Percentiles rank a stretch among this genome's conserved stretches.
phyloP scores from a whole-genome alignment of 2,113 vertebrate species.

The Sapajus apella region DNA sequence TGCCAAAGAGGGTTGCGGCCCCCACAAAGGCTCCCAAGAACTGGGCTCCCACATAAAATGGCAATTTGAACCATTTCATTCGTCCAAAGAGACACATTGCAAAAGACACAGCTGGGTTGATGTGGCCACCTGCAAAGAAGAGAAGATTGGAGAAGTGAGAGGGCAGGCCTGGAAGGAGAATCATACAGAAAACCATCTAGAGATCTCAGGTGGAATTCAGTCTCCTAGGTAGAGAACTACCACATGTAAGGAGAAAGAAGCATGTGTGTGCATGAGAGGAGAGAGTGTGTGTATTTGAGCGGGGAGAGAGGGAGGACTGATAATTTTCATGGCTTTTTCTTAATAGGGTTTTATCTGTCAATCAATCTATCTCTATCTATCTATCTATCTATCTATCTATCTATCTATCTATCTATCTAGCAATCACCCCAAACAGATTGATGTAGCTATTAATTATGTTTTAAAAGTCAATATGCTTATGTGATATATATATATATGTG shows the following conservation, averaged over 20 bases:
- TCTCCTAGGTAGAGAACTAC: neutral
- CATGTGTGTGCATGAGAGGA: neutral
- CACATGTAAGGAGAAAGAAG: neutral
- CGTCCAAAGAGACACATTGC: conserved; percentile 94
- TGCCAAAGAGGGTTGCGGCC: conserved; percentile 90
- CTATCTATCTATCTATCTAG: neutral
- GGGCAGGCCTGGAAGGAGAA: neutral
- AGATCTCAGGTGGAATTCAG: neutral
- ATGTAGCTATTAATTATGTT: neutral
- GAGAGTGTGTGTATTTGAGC: neutral
- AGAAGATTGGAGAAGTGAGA: conserved; percentile 4
- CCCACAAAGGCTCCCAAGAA: conserved; percentile 93
- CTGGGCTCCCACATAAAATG: conserved; percentile 93
- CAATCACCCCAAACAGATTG: neutral
- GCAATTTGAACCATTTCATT: conserved; percentile 92
- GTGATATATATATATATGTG: neutral
- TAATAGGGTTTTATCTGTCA: neutral
- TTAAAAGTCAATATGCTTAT: neutral
- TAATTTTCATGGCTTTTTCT: neutral
- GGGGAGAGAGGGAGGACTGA: neutral
- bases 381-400: too few species aligned
- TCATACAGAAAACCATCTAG: neutral
- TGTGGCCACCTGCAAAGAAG: conserved; percentile 91
- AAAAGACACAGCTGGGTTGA: conserved; percentile 97
- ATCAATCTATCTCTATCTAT: too few species aligned